phyloP scores from a whole-genome alignment of 2,113 vertebrate species.

The Siniperca knerii region DNA sequence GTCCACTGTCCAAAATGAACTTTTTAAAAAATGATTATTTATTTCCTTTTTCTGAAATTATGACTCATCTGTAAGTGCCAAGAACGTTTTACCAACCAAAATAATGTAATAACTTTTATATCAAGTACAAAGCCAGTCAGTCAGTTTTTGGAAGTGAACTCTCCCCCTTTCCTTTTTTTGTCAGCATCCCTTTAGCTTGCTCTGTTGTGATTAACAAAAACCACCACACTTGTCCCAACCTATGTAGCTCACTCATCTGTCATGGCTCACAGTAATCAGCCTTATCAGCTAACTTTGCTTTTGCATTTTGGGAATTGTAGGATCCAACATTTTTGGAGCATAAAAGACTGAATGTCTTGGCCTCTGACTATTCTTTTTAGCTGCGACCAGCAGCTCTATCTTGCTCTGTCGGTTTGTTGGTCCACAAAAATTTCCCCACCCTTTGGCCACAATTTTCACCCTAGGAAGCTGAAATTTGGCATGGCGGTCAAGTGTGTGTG shows the following conservation, averaged over 20 bases:
- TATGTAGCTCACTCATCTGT: neutral
- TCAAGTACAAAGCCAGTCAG: neutral
- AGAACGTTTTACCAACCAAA: neutral
- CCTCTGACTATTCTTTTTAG: neutral
- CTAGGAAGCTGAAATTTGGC: too few relatives aligned
- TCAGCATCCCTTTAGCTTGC: neutral
- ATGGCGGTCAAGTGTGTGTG: too few relatives aligned
- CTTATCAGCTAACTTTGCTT: too few relatives aligned
- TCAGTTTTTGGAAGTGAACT: neutral
- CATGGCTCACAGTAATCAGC: neutral
- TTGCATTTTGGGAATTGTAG: neutral
- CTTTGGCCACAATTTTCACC: neutral
- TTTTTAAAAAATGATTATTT: neutral
- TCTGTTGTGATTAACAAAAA: neutral
- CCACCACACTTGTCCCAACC: neutral
- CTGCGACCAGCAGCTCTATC: too few relatives aligned
- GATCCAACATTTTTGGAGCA: neutral
- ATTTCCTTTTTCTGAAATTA: neutral
- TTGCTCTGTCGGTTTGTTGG: too few relatives aligned
- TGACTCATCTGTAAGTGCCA: neutral
- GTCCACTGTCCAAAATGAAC: neutral
- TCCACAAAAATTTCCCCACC: too few relatives aligned
- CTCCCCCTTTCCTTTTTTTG: neutral
- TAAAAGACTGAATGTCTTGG: neutral
- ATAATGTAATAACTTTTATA: neutral